Percentiles rank a stretch among this genome's conserved stretches.
Evolutionary conservation across 2,797 vertebrate genomes (phyloP).

Genomic region (Hylomyscus alleni): DNA sequence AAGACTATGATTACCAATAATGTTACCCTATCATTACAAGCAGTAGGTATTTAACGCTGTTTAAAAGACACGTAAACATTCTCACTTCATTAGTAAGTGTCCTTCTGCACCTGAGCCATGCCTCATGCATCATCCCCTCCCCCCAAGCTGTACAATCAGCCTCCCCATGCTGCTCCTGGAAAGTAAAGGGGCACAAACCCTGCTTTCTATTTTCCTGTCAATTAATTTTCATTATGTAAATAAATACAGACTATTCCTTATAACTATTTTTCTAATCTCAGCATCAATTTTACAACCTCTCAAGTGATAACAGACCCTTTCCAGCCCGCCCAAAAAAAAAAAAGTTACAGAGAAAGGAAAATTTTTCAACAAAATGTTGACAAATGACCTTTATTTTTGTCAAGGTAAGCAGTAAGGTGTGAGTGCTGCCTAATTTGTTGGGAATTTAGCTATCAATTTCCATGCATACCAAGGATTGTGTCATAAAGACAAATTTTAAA

Average conservation of each 20-base stretch:
- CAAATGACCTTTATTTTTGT: not conserved
- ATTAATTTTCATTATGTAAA: not conserved
- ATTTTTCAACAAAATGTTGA: not conserved
- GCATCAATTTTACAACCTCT: not conserved
- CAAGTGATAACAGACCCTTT: not conserved
- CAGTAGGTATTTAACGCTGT: not conserved
- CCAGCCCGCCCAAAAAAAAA: not conserved
- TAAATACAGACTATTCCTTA: not conserved
- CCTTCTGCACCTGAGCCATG: not conserved
- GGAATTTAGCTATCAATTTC: not conserved
- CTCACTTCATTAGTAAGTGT: not conserved
- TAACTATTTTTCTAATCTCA: not conserved
- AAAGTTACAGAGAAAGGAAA: not conserved
- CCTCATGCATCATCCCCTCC: not conserved
- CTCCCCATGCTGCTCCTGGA: not conserved
- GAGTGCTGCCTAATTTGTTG: not conserved
- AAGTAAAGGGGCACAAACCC: not conserved
- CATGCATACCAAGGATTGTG: not conserved
- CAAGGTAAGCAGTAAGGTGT: not conserved
- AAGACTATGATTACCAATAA: not conserved
- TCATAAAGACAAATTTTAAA: not conserved
- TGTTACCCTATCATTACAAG: not conserved
- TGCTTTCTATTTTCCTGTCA: not conserved
- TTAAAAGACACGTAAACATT: not conserved
- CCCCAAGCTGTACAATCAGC: not conserved